Base-by-base conservation (phyloP, 2,888 invertebrate species). In the Phengaris alcon region DNA sequence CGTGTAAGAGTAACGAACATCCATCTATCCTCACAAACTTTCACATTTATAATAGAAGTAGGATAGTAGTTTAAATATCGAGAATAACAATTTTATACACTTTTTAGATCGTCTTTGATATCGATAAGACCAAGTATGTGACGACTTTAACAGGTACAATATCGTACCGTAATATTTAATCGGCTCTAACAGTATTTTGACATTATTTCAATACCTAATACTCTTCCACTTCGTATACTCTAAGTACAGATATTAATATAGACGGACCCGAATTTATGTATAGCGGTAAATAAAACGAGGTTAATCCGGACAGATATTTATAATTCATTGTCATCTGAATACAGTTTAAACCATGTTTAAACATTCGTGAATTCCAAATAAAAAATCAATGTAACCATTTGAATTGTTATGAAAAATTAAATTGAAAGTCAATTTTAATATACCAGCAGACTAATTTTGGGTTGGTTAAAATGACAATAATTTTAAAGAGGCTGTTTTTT, bases 141-240 rank as follows among this genome's bases (percentile, higher is more conserved):
- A 6, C 6, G 12, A 13, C 6, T 44, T 10, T 9, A 35, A 35
- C 64, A 44, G 12, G 12, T 22, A 48, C 15, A 52, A 76, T 48
- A n/a, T 70, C 70, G 70, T 48, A 73, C 35, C 54, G 55, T 64
- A 75, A 70, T 12, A 6, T 70, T 7, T 10, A 51, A 70, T 8
- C 10, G 10, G 51, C 22, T 72, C 77, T 81, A 82, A 81, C 80
- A 80, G 80, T 82, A 79, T 76, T 74, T 74, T 75, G 70, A 78
- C 76, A 76, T 79, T 80, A 76, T 79, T 80, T 78, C 79, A 75
- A 78, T 80, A 78, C 76, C 57, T 75, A 64, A 59, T 76, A 74
- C 59, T 78, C 22, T 76, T n/a, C n/a, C n/a, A 74, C 68, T 78
- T 77, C 79, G 77, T 75, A 76, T 79, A 79, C 69, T 22, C 22